Percentiles rank a stretch among this genome's conserved stretches.
These are phyloP conservation scores for Microplitis mediator DNA, from an alignment of 1,140 invertebrate genomes.

Conservation along the genomic window DNA sequence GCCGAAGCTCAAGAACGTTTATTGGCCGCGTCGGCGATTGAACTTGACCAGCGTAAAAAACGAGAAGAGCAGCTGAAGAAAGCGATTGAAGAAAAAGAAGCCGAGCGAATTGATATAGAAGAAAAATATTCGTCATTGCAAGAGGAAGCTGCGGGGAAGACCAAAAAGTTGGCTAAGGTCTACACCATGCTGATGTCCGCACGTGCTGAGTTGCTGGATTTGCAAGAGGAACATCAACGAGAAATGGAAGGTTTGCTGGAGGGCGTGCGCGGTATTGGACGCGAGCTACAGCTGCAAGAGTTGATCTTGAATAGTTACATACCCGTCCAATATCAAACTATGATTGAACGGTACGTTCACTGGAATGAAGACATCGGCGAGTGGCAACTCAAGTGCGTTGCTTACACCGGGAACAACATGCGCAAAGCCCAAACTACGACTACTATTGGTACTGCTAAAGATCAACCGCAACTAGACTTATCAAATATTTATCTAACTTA, in stretches of 20 bases:
- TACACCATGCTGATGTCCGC: conserved; percentile 80
- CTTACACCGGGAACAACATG: conserved; percentile 99
- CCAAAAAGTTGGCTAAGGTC: conserved; percentile 91
- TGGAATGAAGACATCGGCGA: conserved; percentile 99
- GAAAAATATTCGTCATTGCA: conserved; percentile 93
- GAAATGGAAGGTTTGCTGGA: conserved; percentile 96
- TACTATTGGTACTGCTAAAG: conserved; percentile 47
- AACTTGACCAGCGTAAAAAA: conserved; percentile 83
- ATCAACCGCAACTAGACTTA: conserved; percentile 53
- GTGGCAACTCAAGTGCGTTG: conserved; percentile 97
- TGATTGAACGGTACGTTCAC: conserved; percentile 90
- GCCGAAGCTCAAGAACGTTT: conserved; percentile 92
- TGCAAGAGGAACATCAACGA: conserved; percentile 91
- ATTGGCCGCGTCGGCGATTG: conserved; percentile 87
- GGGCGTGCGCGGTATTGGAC: conserved; percentile 84
- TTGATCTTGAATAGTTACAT: conserved; percentile 87
- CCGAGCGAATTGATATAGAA: conserved; percentile 93
- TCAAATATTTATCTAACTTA: conserved; percentile 60
- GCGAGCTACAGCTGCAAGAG: conserved; percentile 91
- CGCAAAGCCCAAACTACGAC: conserved; percentile 66
- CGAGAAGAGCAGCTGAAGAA: conserved; percentile 84
- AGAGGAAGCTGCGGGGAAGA: conserved; percentile 91
- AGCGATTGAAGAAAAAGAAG: conserved; percentile 84
- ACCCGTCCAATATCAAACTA: conserved; percentile 87
- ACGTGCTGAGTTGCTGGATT: conserved; percentile 86